Evolutionary conservation across 2,888 invertebrate species (phyloP), one percentile per base, ranked within the genome.

Genomic region (Embidobia sp.): DNA sequence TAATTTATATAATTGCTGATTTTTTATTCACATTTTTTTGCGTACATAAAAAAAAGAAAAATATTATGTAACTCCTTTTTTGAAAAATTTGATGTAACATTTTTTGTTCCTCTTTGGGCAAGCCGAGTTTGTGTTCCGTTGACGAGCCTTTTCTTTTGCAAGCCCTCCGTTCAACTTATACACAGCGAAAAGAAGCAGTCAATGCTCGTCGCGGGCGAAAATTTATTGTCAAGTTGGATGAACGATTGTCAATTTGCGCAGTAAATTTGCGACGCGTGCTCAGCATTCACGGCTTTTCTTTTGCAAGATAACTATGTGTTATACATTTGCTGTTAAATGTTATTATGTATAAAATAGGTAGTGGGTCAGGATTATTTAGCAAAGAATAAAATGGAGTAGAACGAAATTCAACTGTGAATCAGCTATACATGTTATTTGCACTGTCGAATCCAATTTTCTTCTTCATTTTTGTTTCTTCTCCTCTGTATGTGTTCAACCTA

Each of bases 301-400:
- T 27, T 16, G 13, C 27, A 26, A 44, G 26, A 70, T 40, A 37
- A 66, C 33, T 51, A 70, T 61, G 55, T 72, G 72, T 72, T 72
- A 72, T 31, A 72, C 27, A 63, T 72, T 72, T 72, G 46, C 63
- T 72, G 61, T 72, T 72, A 72, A 72, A 72, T 72, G 72, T 72
- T 72, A 61, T 70, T 70, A 72, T 72, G 72, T 72, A 72, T 72
- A 72, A 72, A 69, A 69, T 69, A 59, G 33, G 42, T 69, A 69
- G 69, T 69, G 49, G 69, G 42, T 59, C 57, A 67, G 49, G 16
- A 67, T 67, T 57, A 69, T 69, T 69, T 57, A 69, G 57, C 42
- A 37, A 57, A 57, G 55, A 69, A 69, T 69, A 69, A 69, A 69
- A 49, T 69, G 48, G 40, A 69, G 57, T 69, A 69, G 69, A 69